phyloP scores from a whole-genome alignment of 1,140 invertebrate species.

The Grapholita molesta region DNA sequence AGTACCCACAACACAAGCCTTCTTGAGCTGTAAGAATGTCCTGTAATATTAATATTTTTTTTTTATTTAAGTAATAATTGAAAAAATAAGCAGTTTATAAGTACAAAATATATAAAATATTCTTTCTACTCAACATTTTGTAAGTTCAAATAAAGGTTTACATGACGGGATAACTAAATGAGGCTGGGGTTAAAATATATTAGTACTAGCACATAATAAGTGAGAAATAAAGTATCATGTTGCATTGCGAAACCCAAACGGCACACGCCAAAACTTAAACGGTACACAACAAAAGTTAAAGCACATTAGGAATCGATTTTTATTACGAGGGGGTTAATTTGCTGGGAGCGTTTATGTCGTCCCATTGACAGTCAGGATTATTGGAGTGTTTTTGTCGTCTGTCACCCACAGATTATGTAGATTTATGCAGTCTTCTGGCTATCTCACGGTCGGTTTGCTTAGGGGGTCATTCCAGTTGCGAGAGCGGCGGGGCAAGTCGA shows the following conservation, averaged over 20 bases:
- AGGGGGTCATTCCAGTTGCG: constrained; percentile 4
- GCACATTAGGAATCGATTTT: neutral
- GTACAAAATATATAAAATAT: no score
- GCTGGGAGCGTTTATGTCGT: constrained; percentile 35
- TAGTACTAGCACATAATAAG: no score
- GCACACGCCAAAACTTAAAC: neutral
- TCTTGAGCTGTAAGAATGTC: no score
- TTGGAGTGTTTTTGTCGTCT: constrained; percentile 50
- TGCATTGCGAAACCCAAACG: neutral
- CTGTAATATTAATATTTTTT: no score
- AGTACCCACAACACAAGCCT: no score
- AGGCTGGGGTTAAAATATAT: no score
- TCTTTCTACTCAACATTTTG: no score
- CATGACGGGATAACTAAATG: no score
- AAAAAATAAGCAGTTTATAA: no score
- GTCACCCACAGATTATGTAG: constrained; percentile 52
- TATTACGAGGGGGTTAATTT: constrained; percentile 44
- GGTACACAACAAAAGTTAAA: neutral
- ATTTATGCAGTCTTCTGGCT: constrained; percentile 54
- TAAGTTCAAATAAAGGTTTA: no score
- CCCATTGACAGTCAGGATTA: constrained; percentile 32
- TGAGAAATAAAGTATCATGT: no score
- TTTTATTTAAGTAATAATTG: no score
- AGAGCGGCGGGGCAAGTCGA: neutral
- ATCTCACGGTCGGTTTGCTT: constrained; percentile 56